phyloP scores from a whole-genome alignment of 2,888 invertebrate species.

The Xestia c-nigrum region DNA sequence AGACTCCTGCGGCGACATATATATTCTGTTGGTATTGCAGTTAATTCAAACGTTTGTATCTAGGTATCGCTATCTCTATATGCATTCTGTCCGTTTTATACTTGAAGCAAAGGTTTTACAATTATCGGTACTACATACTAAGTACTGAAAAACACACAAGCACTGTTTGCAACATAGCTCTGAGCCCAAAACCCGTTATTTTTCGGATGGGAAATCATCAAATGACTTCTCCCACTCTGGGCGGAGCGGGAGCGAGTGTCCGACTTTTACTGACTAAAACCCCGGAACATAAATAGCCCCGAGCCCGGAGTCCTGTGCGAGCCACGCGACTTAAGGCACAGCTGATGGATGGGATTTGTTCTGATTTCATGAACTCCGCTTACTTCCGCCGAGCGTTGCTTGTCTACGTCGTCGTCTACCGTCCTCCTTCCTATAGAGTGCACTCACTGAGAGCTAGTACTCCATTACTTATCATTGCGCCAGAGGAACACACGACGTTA shows the following conservation, averaged over 20 bases:
- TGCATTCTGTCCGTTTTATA: not conserved
- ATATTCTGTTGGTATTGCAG: not conserved
- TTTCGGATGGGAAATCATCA: no score
- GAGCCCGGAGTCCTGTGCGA: not conserved
- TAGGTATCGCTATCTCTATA: not conserved
- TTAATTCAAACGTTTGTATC: not conserved
- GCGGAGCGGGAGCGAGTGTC: no score
- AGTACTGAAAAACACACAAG: not conserved
- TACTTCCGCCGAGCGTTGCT: not conserved
- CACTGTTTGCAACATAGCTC: not conserved
- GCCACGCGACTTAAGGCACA: not conserved
- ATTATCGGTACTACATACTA: not conserved
- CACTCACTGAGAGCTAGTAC: constrained; percentile 16
- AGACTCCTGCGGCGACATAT: no score
- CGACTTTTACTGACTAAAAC: no score
- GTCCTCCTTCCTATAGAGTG: not conserved
- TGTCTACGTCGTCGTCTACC: not conserved
- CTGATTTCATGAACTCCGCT: constrained; percentile 15
- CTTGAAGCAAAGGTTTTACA: not conserved
- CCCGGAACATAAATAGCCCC: no score
- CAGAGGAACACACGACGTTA: not conserved
- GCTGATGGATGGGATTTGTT: constrained; percentile 15
- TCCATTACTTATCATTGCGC: constrained; percentile 26
- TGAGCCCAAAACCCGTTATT: no score
- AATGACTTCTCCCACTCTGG: no score